These are phyloP conservation scores for Enteromius anoplus DNA, from an alignment of 2,797 vertebrate species.

Conservation along the genomic window DNA sequence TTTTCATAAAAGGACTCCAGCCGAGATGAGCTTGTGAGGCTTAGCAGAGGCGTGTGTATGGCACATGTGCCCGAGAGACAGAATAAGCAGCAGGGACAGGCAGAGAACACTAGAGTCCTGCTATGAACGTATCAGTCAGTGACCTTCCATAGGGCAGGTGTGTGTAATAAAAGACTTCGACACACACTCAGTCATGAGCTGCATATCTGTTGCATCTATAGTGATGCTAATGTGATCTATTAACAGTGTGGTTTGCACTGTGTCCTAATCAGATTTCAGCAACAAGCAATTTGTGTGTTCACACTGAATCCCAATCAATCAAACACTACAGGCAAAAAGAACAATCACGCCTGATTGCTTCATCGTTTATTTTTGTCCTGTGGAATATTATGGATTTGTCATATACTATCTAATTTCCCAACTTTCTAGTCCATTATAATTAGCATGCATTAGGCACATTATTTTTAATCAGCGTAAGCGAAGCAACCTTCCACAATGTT, in stretches of 20 bases:
- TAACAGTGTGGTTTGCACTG: neutral
- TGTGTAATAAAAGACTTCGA: neutral
- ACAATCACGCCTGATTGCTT: neutral
- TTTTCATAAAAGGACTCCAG: constrained; percentile 37
- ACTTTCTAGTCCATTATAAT: neutral
- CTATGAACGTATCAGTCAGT: neutral
- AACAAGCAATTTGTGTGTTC: neutral
- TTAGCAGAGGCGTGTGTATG: constrained; percentile 17
- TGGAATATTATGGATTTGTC: neutral
- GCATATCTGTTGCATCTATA: constrained; percentile 21
- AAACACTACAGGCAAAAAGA: neutral
- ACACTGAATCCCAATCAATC: neutral
- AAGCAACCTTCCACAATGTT: neutral
- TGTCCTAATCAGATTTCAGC: constrained; percentile 5
- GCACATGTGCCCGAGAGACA: constrained; percentile 11
- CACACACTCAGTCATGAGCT: constrained; percentile 1
- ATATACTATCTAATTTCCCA: neutral
- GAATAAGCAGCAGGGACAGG: constrained; percentile 19
- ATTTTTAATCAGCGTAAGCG: neutral
- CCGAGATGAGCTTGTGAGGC: constrained; percentile 4
- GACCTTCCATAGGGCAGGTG: constrained; percentile 4
- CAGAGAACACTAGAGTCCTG: neutral
- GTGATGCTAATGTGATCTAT: constrained; percentile 9
- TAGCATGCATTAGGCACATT: too few species aligned
- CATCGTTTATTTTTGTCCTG: neutral